Evolutionary conservation across 2,888 invertebrate species (phyloP).

Genomic region (Muschampia plurimacula): DNA sequence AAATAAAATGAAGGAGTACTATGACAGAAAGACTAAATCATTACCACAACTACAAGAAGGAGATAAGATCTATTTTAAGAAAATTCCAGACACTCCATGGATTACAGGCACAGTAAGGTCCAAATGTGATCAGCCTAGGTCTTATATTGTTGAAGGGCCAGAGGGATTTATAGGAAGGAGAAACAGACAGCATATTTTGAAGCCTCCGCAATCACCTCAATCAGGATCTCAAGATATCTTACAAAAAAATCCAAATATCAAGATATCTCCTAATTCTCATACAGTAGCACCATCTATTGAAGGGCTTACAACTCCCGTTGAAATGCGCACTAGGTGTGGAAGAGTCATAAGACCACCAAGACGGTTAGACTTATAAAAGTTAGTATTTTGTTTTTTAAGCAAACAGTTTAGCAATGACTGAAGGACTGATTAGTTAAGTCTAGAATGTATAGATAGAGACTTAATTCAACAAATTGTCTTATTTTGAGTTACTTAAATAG

Average conservation of each 20-base stretch:
- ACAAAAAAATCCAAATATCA: not conserved
- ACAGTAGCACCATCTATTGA: not conserved
- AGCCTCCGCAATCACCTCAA: not conserved
- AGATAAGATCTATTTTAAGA: not conserved
- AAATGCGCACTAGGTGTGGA: conserved; percentile 1
- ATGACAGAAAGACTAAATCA: not conserved
- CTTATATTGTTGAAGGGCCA: not conserved
- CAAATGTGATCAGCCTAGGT: conserved; percentile 9
- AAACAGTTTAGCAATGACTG: not conserved
- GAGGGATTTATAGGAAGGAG: too few relatives aligned
- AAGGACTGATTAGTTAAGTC: not conserved
- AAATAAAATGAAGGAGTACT: too few relatives aligned
- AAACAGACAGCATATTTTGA: not conserved
- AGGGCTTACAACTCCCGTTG: not conserved
- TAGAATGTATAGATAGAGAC: too few relatives aligned
- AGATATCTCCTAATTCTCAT: not conserved
- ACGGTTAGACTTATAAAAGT: not conserved
- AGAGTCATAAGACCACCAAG: conserved; percentile 5
- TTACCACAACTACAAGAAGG: conserved; percentile 6
- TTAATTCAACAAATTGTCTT: too few relatives aligned
- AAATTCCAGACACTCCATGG: not conserved
- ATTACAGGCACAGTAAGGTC: not conserved
- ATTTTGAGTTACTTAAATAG: too few relatives aligned
- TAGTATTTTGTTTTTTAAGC: too few relatives aligned
- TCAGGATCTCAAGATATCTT: not conserved